These are phyloP conservation scores for Calyptommatus sinebrachiatus DNA, from an alignment of 2,113 vertebrate species.

Conservation along the genomic window DNA sequence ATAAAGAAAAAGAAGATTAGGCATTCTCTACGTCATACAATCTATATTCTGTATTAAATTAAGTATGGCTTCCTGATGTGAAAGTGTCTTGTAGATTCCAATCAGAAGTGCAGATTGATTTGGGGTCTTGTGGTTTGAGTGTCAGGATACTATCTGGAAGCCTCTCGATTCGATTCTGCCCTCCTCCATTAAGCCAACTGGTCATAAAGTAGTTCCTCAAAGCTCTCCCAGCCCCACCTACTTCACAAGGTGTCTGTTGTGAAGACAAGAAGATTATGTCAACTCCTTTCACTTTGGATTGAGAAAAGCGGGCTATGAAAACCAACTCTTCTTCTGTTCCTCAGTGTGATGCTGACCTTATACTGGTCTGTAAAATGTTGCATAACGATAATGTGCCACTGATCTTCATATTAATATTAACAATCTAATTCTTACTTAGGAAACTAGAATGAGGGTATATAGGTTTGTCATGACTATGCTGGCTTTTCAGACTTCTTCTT, in stretches of 20 bases:
- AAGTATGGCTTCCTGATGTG: background rate
- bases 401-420: slow-evolving; percentile 2
- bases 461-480: background rate
- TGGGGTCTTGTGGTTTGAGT: background rate
- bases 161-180: no score
- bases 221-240: no score
- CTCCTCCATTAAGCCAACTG: no score
- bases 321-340: no score
- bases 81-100: background rate
- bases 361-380: background rate
- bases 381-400: background rate
- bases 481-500: slow-evolving; percentile 1
- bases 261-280: no score
- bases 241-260: no score
- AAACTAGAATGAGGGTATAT: background rate
- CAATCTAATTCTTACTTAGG: slow-evolving; percentile 21
- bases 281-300: no score
- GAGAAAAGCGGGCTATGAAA: no score
- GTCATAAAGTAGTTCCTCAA: no score
- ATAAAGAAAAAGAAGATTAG: background rate
- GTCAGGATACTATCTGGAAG: no score
- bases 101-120: background rate
- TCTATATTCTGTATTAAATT: background rate
- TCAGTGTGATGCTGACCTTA: no score
- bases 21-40: background rate